Percentiles rank a stretch among this genome's conserved stretches.
Evolutionary conservation across 1,140 invertebrate genomes (phyloP).

Genomic region (Dolichoris vasculosae): DNA sequence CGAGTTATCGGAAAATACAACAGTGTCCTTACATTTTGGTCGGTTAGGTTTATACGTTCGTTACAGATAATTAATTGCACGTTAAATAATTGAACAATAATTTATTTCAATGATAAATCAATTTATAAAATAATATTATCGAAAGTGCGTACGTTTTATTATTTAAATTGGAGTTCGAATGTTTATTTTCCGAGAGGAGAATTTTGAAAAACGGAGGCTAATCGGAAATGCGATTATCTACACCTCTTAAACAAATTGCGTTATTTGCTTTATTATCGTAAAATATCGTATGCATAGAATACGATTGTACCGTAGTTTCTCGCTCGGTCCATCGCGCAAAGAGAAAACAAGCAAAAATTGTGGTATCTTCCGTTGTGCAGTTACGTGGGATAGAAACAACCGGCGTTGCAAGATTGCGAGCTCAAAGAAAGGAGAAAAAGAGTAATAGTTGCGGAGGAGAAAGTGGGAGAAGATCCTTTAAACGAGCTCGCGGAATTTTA

Average conservation of each 20-base stretch:
- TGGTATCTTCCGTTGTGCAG: neutral
- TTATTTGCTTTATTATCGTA: neutral
- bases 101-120: no score
- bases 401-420: neutral
- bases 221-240: neutral
- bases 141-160: no score
- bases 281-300: neutral
- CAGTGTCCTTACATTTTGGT: no score
- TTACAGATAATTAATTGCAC: no score
- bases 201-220: neutral
- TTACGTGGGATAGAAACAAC: neutral
- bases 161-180: no score
- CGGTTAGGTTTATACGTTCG: no score
- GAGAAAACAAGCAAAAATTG: neutral
- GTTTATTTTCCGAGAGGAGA: no score
- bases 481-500: constrained; percentile 53
- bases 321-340: neutral
- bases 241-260: neutral
- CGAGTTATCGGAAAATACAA: no score
- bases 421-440: neutral
- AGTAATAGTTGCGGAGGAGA: neutral
- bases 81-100: no score
- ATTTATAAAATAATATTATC: no score
- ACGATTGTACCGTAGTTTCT: neutral
- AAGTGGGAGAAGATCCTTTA: constrained; percentile 37